Percentiles rank a stretch among this genome's conserved stretches.
Evolutionary conservation across 2,113 vertebrate species (phyloP).

Genomic region (Caranx melampygus): DNA sequence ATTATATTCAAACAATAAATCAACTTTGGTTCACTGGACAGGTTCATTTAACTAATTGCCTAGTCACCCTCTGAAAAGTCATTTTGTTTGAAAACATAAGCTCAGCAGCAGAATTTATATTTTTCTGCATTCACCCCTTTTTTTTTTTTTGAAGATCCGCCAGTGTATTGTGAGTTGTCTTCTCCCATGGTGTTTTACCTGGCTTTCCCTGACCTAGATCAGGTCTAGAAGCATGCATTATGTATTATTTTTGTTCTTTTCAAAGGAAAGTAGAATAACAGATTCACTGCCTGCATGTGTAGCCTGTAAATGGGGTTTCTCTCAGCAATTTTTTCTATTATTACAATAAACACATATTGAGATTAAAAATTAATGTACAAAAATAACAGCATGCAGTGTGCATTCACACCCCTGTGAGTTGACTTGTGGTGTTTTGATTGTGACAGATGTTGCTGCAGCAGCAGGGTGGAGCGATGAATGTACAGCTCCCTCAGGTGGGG

Average conservation of each 20-base stretch:
- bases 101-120: not conserved
- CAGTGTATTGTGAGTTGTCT: slow-evolving; percentile 9
- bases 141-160: not conserved
- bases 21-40: not conserved
- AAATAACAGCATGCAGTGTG: not conserved
- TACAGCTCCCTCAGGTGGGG: slow-evolving; percentile 91
- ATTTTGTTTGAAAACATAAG: not conserved
- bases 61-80: not conserved
- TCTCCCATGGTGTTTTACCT: slow-evolving; percentile 20
- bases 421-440: slow-evolving; percentile 4
- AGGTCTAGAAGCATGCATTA: slow-evolving; percentile 34
- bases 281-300: not conserved
- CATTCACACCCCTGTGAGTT: slow-evolving; percentile 6
- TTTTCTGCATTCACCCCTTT: too few species aligned
- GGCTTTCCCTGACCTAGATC: slow-evolving; percentile 49
- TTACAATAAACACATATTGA: not conserved
- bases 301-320: not conserved
- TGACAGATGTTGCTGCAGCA: slow-evolving; percentile 95
- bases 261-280: not conserved
- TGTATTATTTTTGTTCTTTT: slow-evolving; percentile 39
- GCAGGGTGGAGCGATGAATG: slow-evolving; percentile 87
- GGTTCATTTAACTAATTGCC: not conserved
- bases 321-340: slow-evolving; percentile 4
- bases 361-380: not conserved
- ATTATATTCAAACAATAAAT: not conserved